Percentiles rank a stretch among this genome's conserved stretches.
phyloP scores from a whole-genome alignment of 1,140 invertebrate genomes.

The Diorhabda carinulata region DNA sequence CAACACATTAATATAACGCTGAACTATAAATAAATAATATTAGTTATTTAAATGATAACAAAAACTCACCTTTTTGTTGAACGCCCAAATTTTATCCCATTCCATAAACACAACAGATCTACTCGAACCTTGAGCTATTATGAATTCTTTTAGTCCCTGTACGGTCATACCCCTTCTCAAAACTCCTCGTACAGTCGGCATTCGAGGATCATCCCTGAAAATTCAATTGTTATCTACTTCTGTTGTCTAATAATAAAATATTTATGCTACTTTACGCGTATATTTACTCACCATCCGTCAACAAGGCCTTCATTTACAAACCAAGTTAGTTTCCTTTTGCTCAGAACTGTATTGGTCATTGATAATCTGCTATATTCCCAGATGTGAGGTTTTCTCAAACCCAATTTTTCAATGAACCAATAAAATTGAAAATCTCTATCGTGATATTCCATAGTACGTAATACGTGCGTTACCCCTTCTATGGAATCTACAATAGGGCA shows the following conservation, averaged over 20 bases:
- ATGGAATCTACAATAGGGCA: slow-evolving; percentile 98
- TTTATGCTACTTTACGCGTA: too few relatives aligned
- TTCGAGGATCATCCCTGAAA: slow-evolving; percentile 91
- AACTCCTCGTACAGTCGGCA: slow-evolving; percentile 97
- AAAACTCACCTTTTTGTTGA: slow-evolving; percentile 87
- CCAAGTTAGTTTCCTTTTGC: slow-evolving; percentile 96
- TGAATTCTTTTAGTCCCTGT: slow-evolving; percentile 95
- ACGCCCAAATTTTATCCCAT: slow-evolving; percentile 99
- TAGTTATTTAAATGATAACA: too few relatives aligned
- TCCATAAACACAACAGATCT: slow-evolving; percentile 98
- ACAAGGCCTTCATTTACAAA: slow-evolving; percentile 92
- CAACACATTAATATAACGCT: too few relatives aligned
- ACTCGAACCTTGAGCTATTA: slow-evolving; percentile 98
- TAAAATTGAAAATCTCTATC: slow-evolving; percentile 97
- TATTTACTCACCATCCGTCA: slow-evolving; percentile 81
- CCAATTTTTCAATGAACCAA: slow-evolving; percentile 89
- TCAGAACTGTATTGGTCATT: slow-evolving; percentile 96
- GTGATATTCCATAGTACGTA: slow-evolving; percentile 97
- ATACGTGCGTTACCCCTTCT: slow-evolving; percentile 94
- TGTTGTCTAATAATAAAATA: too few relatives aligned
- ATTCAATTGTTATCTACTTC: neutral
- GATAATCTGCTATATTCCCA: slow-evolving; percentile 90
- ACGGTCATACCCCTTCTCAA: slow-evolving; percentile 95
- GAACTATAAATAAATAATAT: too few relatives aligned
- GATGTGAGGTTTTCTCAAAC: slow-evolving; percentile 86